Conservation (phyloP, 2,888 invertebrate species). For the Gryllus longicercus region DNA sequence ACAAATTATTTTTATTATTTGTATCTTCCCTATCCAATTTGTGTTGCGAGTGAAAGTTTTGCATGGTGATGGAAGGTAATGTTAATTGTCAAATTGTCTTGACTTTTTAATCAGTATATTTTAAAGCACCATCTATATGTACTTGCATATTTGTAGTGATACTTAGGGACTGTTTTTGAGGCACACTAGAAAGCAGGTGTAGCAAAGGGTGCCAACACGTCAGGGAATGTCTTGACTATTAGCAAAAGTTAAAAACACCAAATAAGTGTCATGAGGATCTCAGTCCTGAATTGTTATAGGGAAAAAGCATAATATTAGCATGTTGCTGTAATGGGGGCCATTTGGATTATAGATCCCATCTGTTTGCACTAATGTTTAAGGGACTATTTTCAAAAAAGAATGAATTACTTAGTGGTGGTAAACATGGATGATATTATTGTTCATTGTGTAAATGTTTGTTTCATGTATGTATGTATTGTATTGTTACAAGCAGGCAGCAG, state of each 20-base stretch:
- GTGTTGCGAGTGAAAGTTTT: no score
- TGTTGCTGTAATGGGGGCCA: neutral
- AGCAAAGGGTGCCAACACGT: no score
- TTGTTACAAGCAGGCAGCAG: neutral
- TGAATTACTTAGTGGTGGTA: neutral
- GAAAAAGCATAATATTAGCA: neutral
- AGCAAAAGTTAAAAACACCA: neutral
- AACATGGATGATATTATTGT: neutral
- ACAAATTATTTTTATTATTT: no score
- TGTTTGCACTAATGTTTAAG: neutral
- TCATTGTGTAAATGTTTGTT: constrained; percentile 3
- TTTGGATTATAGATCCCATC: neutral
- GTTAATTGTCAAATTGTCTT: no score
- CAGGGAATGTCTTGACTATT: no score
- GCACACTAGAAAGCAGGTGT: no score
- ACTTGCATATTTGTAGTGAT: no score
- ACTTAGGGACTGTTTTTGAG: no score
- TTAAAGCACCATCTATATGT: no score
- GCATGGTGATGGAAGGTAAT: no score
- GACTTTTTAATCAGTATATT: no score
- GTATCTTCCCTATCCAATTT: no score
- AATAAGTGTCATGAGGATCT: neutral
- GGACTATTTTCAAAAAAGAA: neutral
- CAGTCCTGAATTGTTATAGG: neutral
- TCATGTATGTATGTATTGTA: neutral